Evolutionary conservation across 2,797 vertebrate species (phyloP), one percentile per base, ranked within the genome.

Genomic region (Coregonus ussuriensis): DNA sequence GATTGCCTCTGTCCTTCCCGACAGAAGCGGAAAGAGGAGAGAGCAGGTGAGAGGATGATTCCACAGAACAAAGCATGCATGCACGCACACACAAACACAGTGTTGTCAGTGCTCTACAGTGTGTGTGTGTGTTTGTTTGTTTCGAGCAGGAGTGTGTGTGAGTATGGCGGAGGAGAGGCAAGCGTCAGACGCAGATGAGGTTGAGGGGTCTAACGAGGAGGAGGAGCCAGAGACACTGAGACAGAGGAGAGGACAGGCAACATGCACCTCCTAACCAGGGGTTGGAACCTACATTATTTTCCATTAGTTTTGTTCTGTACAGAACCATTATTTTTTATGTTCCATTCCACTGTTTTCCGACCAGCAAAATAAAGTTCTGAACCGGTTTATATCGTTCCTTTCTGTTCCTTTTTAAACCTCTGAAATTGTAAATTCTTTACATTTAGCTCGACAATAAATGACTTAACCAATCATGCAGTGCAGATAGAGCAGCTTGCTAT

Each of bases 1-100:
- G 88, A 90, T 83, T 88, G 87, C 68, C 79, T 88, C 37, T 88
- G 87, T 74, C 88, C 87, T 18, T 88, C 88, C 4, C 84, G 83
- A 76, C 75, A 56, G 53, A 56, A 56, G 41, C 41, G 3, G 41
- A 47, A 47, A 11, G 41, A 47, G 41, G 41, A 47, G 41, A 13
- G 9, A 3, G 41, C 41, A 47, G 41, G 41, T 47, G 41, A 47
- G 41, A 47, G 56, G 56, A 21, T 59, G 56, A 59, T 21, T 21
- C 56, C 31, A 69, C 67, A 37, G 31, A 69, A 4, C 35, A 18
- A 71, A 18, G 21, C 69, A 52, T 41, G 13, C 18, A 51, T 33
- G 11, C 37, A n/a, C 67, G 6, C 11, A 71, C 41, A 71, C n/a
- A 68, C 65, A 70, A 4, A 41, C 33, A 69, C 18, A 6, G 56